Percentiles rank a stretch among this genome's conserved stretches.
Conservation (phyloP, 2,113 vertebrate genomes). For the Dendropsophus ebraccatus region DNA sequence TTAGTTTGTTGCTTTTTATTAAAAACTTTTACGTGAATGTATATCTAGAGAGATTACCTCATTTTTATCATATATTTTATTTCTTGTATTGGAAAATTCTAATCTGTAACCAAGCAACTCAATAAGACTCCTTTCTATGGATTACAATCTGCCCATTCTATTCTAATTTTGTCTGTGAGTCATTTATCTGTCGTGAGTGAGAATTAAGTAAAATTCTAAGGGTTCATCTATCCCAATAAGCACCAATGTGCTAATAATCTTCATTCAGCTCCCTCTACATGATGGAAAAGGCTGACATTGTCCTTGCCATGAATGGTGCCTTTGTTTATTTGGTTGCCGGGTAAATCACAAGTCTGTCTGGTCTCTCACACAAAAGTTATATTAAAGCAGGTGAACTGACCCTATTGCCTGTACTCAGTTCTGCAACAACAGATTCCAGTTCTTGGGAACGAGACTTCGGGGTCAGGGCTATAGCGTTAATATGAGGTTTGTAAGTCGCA, state of each 20-base stretch:
- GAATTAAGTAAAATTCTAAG: constrained; percentile 48
- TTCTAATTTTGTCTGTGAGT: constrained; percentile 6
- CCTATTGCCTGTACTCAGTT: constrained; percentile 17
- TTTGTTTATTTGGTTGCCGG: constrained; percentile 57
- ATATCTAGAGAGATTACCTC: background rate
- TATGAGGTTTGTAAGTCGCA: background rate
- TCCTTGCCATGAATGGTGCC: constrained; percentile 55
- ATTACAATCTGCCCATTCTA: constrained; percentile 32
- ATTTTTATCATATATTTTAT: background rate
- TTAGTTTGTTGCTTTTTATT: background rate
- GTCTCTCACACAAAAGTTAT: constrained; percentile 39
- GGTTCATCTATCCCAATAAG: constrained; percentile 54
- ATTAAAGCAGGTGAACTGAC: constrained; percentile 57
- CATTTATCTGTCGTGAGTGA: constrained; percentile 40
- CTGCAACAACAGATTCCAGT: background rate
- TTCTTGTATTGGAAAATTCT: background rate
- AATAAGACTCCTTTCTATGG: background rate
- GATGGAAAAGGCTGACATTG: constrained; percentile 57
- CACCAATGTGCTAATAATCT: constrained; percentile 56
- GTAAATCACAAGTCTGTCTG: constrained; percentile 56
- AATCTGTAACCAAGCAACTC: background rate
- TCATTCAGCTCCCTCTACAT: constrained; percentile 52
- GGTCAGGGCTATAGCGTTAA: constrained; percentile 15
- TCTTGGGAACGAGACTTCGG: background rate
- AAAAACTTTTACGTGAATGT: background rate